phyloP scores from a whole-genome alignment of 2,797 vertebrate species.

The Pelobates cultripes region DNA sequence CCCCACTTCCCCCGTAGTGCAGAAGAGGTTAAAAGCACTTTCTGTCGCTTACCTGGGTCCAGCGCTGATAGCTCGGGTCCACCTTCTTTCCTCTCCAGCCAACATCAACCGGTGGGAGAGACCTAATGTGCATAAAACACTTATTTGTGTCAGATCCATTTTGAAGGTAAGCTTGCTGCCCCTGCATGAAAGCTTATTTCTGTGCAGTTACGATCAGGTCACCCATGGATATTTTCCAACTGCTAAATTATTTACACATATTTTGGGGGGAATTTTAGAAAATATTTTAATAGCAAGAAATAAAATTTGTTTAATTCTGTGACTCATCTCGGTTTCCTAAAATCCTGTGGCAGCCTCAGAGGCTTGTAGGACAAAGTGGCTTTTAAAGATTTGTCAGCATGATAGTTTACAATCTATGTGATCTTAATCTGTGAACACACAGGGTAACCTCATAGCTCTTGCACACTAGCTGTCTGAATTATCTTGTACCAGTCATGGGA shows the following conservation, averaged over 20 bases:
- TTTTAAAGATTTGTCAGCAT: conserved; percentile 48
- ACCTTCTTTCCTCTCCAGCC: too few relatives aligned
- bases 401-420: conserved; percentile 28
- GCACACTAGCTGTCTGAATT: conserved; percentile 21
- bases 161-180: too few relatives aligned
- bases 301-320: not conserved
- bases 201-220: too few relatives aligned
- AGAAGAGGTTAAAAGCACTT: too few relatives aligned
- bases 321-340: conserved; percentile 38
- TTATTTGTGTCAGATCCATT: too few relatives aligned
- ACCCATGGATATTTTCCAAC: too few relatives aligned
- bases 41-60: too few relatives aligned
- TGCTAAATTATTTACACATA: not conserved
- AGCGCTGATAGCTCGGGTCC: too few relatives aligned
- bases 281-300: not conserved
- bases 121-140: too few relatives aligned
- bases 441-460: conserved; percentile 44
- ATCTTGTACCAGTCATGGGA: conserved; percentile 22
- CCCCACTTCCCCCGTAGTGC: too few relatives aligned
- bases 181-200: too few relatives aligned
- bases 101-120: too few relatives aligned
- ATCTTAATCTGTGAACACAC: conserved; percentile 46
- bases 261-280: not conserved
- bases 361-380: conserved; percentile 17
- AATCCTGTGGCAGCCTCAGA: conserved; percentile 35